Conservation (phyloP, 1,140 invertebrate species). For the Pogonus chalceus region DNA sequence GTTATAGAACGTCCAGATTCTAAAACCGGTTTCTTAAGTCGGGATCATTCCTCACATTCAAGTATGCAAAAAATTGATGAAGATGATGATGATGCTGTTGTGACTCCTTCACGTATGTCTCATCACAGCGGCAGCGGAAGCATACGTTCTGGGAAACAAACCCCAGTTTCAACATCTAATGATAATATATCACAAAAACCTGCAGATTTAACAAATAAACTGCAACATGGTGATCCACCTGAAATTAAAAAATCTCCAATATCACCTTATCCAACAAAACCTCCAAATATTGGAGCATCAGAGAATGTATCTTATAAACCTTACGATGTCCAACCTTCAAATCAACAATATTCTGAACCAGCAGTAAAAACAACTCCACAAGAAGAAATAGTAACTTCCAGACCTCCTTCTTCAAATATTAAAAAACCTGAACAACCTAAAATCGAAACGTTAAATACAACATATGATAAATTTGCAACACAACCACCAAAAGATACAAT, state of each 20-base stretch:
- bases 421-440: neutral
- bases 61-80: neutral
- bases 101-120: neutral
- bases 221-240: too few species aligned
- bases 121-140: neutral
- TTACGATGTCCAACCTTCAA: neutral
- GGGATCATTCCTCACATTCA: neutral
- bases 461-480: too few species aligned
- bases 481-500: too few species aligned
- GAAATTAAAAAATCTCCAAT: conserved; percentile 1
- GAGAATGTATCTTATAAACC: neutral
- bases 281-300: too few species aligned
- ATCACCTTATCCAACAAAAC: neutral
- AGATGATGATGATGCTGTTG: neutral
- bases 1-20: neutral
- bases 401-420: neutral
- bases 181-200: neutral
- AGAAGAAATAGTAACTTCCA: neutral
- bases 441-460: too few species aligned
- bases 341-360: neutral
- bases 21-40: neutral
- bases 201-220: neutral
- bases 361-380: neutral
- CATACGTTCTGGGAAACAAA: neutral
- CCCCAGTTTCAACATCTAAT: neutral